These are phyloP conservation scores for Distichodus sexfasciatus DNA, from an alignment of 2,797 vertebrate genomes.

Conservation along the genomic window DNA sequence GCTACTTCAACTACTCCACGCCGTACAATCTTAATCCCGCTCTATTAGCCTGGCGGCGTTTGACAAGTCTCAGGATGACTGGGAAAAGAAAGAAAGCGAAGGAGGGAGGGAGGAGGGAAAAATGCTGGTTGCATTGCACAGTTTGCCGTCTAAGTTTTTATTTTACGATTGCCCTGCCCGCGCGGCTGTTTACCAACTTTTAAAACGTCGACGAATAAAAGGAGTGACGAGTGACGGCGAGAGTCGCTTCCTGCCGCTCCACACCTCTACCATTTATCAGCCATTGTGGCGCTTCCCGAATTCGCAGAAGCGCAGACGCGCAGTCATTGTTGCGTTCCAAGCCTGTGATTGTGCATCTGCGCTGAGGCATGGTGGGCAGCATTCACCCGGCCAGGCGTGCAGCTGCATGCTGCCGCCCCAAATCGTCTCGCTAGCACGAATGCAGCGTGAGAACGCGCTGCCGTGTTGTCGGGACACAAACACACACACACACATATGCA, in stretches of 20 bases:
- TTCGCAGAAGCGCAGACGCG: background rate
- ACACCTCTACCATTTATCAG: slow-evolving; percentile 21
- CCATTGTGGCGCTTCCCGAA: slow-evolving; percentile 15
- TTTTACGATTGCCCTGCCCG: background rate
- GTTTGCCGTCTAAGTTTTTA: background rate
- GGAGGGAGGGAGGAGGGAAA: background rate
- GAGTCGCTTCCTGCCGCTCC: slow-evolving; percentile 29
- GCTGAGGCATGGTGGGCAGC: background rate
- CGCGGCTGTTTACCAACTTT: slow-evolving; percentile 28
- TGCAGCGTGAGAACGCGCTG: background rate
- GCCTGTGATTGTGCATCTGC: slow-evolving; percentile 2
- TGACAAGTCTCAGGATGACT: slow-evolving; percentile 56
- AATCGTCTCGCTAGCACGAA: background rate
- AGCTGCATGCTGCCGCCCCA: slow-evolving; percentile 8
- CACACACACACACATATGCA: background rate
- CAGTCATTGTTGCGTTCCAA: slow-evolving; percentile 13
- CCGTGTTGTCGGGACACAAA: slow-evolving; percentile 9
- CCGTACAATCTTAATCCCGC: slow-evolving; percentile 63
- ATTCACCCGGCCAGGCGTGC: slow-evolving; percentile 1
- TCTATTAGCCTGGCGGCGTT: slow-evolving; percentile 51
- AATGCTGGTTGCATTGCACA: background rate
- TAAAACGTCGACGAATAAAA: slow-evolving; percentile 31
- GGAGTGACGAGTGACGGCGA: slow-evolving; percentile 31
- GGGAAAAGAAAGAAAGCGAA: background rate
- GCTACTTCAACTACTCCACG: no score